Conservation (phyloP, 92 coral and sea anemone genomes). For the Parazoanthus darwini region DNA sequence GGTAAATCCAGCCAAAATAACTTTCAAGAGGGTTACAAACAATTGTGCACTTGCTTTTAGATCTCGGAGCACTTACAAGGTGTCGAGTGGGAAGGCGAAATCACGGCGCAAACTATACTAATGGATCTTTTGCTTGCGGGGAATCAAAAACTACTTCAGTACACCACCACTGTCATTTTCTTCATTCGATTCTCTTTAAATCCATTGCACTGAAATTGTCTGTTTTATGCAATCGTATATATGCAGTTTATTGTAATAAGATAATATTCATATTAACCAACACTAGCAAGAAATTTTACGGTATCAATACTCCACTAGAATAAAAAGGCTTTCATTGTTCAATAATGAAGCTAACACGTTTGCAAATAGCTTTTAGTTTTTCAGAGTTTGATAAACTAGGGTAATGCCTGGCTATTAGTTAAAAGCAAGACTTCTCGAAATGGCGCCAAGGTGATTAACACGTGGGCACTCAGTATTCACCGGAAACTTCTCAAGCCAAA, state of each 20-base stretch:
- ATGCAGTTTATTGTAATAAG: not conserved
- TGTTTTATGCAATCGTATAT: not conserved
- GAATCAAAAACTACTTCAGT: not conserved
- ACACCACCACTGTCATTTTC: not conserved
- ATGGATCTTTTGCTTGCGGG: constrained; percentile 13
- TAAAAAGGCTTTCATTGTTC: not conserved
- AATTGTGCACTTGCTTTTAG: not conserved
- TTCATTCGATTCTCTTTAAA: not conserved
- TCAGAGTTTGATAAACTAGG: not conserved
- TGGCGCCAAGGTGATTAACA: constrained; percentile 11
- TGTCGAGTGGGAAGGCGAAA: not conserved
- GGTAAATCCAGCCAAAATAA: constrained; percentile 2
- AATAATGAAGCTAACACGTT: not conserved
- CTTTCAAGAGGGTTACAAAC: not conserved
- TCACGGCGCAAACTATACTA: not conserved
- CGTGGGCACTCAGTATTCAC: constrained; percentile 4
- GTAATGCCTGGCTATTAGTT: constrained; percentile 19
- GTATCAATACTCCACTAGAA: not conserved
- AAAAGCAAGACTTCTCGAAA: constrained; percentile 7
- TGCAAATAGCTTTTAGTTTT: constrained; percentile 2
- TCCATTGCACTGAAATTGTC: not conserved
- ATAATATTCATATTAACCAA: not conserved
- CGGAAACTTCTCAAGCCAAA: constrained; percentile 20
- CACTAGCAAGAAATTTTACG: not conserved
- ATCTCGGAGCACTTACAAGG: not conserved